These are phyloP conservation scores for Linurgus olivaceus DNA, from an alignment of 2,797 vertebrate species.

Conservation along the genomic window DNA sequence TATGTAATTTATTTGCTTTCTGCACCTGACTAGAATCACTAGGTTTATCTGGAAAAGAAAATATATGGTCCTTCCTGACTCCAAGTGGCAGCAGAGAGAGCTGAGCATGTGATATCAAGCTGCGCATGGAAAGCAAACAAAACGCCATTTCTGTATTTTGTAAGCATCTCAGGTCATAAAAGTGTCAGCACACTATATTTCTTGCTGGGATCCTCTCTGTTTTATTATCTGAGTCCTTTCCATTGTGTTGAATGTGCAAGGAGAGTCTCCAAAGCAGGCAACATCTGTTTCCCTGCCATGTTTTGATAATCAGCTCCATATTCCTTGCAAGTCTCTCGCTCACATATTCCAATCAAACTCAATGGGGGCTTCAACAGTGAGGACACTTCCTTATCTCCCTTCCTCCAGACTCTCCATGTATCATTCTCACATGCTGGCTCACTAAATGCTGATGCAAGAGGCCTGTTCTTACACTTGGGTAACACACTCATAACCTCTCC, in stretches of 20 bases:
- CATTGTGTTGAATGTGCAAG: slow-evolving; percentile 54
- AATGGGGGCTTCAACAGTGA: slow-evolving; percentile 36
- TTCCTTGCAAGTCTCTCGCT: slow-evolving; percentile 49
- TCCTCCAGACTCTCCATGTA: slow-evolving; percentile 24
- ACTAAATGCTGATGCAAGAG: slow-evolving; percentile 41
- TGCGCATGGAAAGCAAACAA: slow-evolving; percentile 74
- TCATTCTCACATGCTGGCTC: slow-evolving; percentile 54
- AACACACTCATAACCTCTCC: slow-evolving; percentile 26
- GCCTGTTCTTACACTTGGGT: slow-evolving; percentile 27
- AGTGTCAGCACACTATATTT: slow-evolving; percentile 80
- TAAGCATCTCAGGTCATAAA: slow-evolving; percentile 78
- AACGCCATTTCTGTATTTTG: slow-evolving; percentile 74
- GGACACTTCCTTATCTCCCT: slow-evolving; percentile 56
- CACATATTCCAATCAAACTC: slow-evolving; percentile 54
- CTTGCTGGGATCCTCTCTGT: slow-evolving; percentile 71
- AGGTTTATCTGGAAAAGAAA: slow-evolving; percentile 70
- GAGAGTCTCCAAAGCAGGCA: slow-evolving; percentile 66
- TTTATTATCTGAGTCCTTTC: slow-evolving; percentile 64
- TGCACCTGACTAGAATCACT: slow-evolving; percentile 79
- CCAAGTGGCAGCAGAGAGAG: slow-evolving; percentile 74
- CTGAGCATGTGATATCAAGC: slow-evolving; percentile 79
- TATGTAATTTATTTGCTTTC: slow-evolving; percentile 82
- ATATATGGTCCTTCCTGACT: slow-evolving; percentile 78
- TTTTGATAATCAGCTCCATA: slow-evolving; percentile 38
- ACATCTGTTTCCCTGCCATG: slow-evolving; percentile 66